Percentiles rank a stretch among this genome's conserved stretches.
phyloP scores from a whole-genome alignment of 2,888 invertebrate genomes.

The Cryptocheilus praepositus region DNA sequence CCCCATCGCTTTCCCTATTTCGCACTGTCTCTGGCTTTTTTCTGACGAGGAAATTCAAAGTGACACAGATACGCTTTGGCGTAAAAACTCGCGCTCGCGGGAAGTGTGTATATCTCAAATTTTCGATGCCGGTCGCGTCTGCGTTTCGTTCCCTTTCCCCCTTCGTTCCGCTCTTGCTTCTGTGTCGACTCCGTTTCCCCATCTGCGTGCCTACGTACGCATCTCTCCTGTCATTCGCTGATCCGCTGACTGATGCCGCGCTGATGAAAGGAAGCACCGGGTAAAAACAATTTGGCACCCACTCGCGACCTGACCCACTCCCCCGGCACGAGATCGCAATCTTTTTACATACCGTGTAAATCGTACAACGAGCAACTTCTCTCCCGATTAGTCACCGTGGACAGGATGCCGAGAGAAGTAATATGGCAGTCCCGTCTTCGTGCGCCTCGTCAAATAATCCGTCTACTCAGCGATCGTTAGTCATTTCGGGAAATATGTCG shows the following conservation, averaged over 20 bases:
- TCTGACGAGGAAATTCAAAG: constrained; percentile 27
- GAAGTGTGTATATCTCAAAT: constrained; percentile 11
- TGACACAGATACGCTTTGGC: constrained; percentile 27
- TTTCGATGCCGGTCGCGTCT: constrained; percentile 7
- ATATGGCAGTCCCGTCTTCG: no score
- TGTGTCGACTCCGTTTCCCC: neutral
- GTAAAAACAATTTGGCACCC: constrained; percentile 1
- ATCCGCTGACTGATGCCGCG: neutral
- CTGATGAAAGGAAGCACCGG: neutral
- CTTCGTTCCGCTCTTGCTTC: neutral
- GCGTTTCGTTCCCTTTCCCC: neutral
- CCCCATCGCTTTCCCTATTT: neutral
- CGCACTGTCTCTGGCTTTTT: constrained; percentile 15
- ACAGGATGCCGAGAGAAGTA: no score
- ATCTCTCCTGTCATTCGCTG: neutral
- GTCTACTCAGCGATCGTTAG: no score
- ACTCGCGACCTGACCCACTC: constrained; percentile 11
- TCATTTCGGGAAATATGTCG: neutral
- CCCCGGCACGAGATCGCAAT: constrained; percentile 3
- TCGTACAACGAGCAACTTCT: no score
- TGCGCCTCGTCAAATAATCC: no score
- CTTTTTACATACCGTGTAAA: no score
- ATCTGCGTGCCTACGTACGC: no score
- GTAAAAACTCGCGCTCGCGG: constrained; percentile 16
- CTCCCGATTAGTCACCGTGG: no score